These are phyloP conservation scores for Pomatostomus ruficeps DNA, from an alignment of 2,113 vertebrate species.

Conservation along the genomic window DNA sequence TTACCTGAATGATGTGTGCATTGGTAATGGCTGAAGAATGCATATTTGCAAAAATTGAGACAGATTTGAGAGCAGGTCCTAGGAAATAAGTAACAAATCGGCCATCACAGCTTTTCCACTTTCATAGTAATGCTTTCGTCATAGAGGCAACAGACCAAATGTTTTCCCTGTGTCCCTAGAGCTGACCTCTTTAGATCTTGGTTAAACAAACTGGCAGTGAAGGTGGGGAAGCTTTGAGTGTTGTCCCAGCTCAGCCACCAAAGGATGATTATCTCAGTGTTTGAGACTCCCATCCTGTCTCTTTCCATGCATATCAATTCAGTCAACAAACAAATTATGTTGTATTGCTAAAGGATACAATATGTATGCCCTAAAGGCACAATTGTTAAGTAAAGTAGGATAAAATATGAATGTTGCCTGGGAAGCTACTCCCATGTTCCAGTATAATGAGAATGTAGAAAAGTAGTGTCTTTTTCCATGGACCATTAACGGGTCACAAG, in stretches of 20 bases:
- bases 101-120: not conserved
- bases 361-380: not conserved
- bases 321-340: not conserved
- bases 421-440: not conserved
- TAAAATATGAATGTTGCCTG: not conserved
- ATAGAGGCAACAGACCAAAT: not conserved
- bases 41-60: not conserved
- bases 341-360: not conserved
- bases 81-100: not conserved
- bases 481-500: not conserved
- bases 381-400: not conserved
- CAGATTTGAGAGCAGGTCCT: not conserved
- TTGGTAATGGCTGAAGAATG: not conserved
- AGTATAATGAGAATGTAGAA: not conserved
- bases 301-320: not conserved
- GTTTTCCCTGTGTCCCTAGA: not conserved
- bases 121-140: not conserved
- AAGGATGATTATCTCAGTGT: not conserved
- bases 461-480: not conserved
- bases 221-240: not conserved
- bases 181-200: not conserved
- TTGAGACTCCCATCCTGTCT: not conserved
- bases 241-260: not conserved
- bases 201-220: not conserved
- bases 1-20: not conserved